phyloP scores from a whole-genome alignment of 2,797 vertebrate species.

The Delichon dasypus region DNA sequence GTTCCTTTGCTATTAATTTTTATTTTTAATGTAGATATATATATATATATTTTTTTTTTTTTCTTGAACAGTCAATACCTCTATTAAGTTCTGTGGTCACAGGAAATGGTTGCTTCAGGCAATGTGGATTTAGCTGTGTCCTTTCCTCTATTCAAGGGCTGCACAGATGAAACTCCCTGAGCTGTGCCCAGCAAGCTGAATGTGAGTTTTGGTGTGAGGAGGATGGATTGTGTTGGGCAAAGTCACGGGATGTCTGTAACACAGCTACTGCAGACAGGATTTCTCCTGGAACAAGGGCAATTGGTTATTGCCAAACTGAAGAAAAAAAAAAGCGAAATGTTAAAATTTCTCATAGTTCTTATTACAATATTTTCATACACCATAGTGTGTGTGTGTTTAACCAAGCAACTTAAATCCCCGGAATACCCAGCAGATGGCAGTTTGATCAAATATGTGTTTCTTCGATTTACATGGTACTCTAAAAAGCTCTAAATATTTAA shows the following conservation, averaged over 20 bases:
- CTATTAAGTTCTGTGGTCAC: neutral
- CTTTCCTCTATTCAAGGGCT: neutral
- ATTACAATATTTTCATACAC: neutral
- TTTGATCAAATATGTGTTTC: slow-evolving; percentile 66
- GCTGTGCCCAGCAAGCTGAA: neutral
- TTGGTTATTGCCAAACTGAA: neutral
- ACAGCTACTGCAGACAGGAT: neutral
- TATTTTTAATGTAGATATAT: no score
- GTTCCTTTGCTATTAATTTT: neutral
- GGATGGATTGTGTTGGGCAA: neutral
- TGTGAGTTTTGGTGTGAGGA: neutral
- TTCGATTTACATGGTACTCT: slow-evolving; percentile 29
- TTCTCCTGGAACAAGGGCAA: neutral
- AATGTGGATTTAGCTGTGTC: neutral
- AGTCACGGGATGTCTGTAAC: neutral
- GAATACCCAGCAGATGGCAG: slow-evolving; percentile 75
- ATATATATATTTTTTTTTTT: neutral
- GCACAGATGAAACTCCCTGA: neutral
- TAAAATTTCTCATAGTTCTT: neutral
- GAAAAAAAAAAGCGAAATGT: neutral
- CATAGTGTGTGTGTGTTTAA: neutral
- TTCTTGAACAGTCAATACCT: neutral
- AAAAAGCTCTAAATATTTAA: slow-evolving; percentile 69
- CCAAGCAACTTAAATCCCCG: neutral
- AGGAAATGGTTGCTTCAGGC: neutral